A percentile compares a stretch with the other conserved stretches of the same genome.
Conservation (phyloP, 2,797 vertebrate genomes). For the Tapirus indicus region DNA sequence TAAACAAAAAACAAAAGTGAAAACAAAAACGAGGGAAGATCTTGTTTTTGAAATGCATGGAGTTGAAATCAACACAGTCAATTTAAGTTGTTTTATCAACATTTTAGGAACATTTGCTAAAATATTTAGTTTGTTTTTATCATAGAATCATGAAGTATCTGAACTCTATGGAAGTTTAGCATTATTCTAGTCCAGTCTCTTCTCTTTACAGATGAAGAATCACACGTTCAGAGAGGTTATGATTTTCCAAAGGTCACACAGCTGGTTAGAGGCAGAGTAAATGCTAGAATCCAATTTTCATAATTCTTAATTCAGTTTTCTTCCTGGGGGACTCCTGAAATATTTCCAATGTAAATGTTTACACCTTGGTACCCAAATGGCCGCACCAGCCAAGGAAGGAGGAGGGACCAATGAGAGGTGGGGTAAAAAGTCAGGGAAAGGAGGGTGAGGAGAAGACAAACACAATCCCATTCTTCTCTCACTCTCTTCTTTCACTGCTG, state of each 20-base stretch:
- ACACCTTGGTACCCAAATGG: not conserved
- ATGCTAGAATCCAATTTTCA: not conserved
- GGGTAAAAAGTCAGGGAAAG: not conserved
- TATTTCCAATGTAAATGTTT: not conserved
- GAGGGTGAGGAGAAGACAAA: not conserved
- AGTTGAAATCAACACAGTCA: slow-evolving; percentile 61
- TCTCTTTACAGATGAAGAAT: not conserved
- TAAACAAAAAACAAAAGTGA: slow-evolving; percentile 68
- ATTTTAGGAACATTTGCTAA: slow-evolving; percentile 72
- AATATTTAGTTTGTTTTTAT: slow-evolving; percentile 64
- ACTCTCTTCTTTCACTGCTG: not conserved
- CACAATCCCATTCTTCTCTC: not conserved
- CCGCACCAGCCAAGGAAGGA: not conserved
- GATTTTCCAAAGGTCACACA: slow-evolving; percentile 25
- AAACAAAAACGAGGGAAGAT: slow-evolving; percentile 67
- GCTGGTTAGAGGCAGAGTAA: not conserved
- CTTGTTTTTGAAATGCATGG: slow-evolving; percentile 66
- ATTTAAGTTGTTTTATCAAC: slow-evolving; percentile 76
- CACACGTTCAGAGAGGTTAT: not conserved
- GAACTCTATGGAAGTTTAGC: slow-evolving; percentile 2
- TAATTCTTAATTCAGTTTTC: not conserved
- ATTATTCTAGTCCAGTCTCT: not conserved
- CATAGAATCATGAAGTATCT: slow-evolving; percentile 35
- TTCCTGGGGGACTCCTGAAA: not conserved
- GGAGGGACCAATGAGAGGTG: fast-evolving